Percentiles rank a stretch among this genome's conserved stretches.
Evolutionary conservation across 2,888 invertebrate species (phyloP).

Genomic region (Diploptera punctata): DNA sequence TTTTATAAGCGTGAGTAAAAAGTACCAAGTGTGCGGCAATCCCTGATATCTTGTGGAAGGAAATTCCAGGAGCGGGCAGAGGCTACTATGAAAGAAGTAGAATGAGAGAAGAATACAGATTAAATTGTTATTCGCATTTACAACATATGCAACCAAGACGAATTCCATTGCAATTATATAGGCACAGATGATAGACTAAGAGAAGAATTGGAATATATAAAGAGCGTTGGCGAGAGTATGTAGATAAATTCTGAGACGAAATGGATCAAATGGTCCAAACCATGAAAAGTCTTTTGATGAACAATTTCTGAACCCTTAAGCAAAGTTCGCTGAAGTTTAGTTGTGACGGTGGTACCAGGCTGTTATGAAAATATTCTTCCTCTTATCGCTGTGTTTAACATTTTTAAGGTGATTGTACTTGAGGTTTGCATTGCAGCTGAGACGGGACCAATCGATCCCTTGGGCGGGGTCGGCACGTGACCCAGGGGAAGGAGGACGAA

Average conservation of each 20-base stretch:
- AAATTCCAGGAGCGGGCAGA: too few species aligned
- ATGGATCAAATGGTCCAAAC: too few species aligned
- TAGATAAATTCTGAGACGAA: neutral
- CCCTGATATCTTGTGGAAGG: too few species aligned
- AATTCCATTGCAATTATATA: neutral
- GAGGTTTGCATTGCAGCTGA: slow-evolving; percentile 28
- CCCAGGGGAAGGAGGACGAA: neutral
- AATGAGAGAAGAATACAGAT: neutral
- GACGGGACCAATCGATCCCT: slow-evolving; percentile 28
- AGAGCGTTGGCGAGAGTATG: neutral
- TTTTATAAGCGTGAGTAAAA: too few species aligned
- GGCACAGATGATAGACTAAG: neutral
- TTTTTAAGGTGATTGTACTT: neutral
- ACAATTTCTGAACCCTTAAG: too few species aligned
- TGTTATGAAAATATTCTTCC: too few species aligned
- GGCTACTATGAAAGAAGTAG: too few species aligned
- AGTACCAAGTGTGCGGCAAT: too few species aligned
- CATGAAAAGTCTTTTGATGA: too few species aligned
- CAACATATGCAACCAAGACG: neutral
- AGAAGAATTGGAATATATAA: neutral
- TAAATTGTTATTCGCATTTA: neutral
- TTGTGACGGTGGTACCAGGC: too few species aligned
- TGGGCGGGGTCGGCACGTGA: slow-evolving; percentile 31
- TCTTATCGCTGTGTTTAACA: too few species aligned
- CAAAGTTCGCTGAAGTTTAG: too few species aligned